Evolutionary conservation across 37 sponge, comb jelly and placozoan genomes (phyloP).

Genomic region (Hexactinellida sp.): DNA sequence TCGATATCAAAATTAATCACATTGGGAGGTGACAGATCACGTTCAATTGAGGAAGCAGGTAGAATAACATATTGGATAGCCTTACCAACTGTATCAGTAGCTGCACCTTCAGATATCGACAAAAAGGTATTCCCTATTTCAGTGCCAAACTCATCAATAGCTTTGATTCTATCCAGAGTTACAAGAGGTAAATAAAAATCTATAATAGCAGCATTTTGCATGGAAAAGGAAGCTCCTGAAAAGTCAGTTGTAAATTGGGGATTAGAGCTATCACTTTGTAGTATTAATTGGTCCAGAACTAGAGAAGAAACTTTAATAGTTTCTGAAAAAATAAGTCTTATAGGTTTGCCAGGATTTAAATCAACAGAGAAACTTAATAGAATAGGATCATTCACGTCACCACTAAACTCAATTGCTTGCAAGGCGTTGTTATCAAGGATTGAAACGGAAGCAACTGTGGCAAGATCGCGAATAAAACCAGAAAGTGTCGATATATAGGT

Average conservation of each 20-base stretch:
- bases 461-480: slow-evolving; percentile 38
- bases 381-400: slow-evolving; percentile 52
- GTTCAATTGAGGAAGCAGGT: neutral
- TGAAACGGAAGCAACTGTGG: slow-evolving; percentile 36
- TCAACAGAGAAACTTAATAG: slow-evolving; percentile 47
- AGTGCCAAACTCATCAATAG: neutral
- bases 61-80: neutral
- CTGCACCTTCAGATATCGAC: neutral
- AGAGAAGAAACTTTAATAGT: slow-evolving; percentile 37
- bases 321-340: slow-evolving; percentile 51
- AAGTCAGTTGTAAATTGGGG: neutral
- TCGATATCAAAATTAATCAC: slow-evolving; percentile 28
- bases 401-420: slow-evolving; percentile 45
- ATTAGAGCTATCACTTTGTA: slow-evolving; percentile 24
- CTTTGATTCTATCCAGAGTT: neutral
- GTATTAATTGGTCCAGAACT: slow-evolving; percentile 13
- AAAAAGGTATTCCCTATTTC: neutral
- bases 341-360: slow-evolving; percentile 44
- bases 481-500: slow-evolving; percentile 56
- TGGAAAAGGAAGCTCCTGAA: neutral
- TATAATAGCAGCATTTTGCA: neutral
- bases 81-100: neutral
- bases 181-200: neutral
- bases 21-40: slow-evolving; percentile 17
- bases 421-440: slow-evolving; percentile 31